Evolutionary conservation across 2,888 invertebrate species (phyloP), one percentile per base, ranked within the genome.

Genomic region (Silvanus unidentatus): DNA sequence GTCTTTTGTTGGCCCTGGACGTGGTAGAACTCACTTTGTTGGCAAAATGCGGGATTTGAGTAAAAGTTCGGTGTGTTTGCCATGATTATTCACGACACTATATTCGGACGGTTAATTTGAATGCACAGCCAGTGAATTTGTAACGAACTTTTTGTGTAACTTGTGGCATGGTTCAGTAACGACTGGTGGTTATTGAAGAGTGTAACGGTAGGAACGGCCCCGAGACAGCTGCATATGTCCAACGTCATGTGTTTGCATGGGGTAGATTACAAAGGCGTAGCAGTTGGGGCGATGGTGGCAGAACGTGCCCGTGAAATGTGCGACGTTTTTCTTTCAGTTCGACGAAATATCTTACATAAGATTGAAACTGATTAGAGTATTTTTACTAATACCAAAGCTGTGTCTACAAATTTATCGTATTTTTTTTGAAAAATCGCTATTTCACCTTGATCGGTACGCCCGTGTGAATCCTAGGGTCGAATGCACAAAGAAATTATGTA

Each of bases 1-100:
- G 52, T 45, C 40, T 55, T 50, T 10, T 65, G 64, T n/a, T 62
- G 66, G 42, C 75, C 75, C 49, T 77, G 74, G 73, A 59, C 53
- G 70, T 64, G 71, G 53, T 75, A 75, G 54, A 75, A 81, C 62
- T 88, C 88, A 64, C 87, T 87, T 70, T 86, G 82, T 16, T 83
- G 80, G 64, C 86, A 86, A 64, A 88, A 88, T 0, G 87, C 87
- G 42, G 87, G 87, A 65, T 88, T 88, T 4, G 84, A 82, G 60
- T 88, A 88, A 58, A 84, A 84, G 68, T 82, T 77, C 37, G 58
- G 52, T 16, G 59, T 49, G 9, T 42, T 51, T 28, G 60, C 59
- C 64, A 64, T 64, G n/a, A n/a, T n/a, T n/a, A n/a, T n/a, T n/a
- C n/a, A n/a, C 32, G 12, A 4, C 3, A 32, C 32, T 32, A 9